Evolutionary conservation across 2,888 invertebrate species (phyloP).

Genomic region (Helicoverpa assulta): DNA sequence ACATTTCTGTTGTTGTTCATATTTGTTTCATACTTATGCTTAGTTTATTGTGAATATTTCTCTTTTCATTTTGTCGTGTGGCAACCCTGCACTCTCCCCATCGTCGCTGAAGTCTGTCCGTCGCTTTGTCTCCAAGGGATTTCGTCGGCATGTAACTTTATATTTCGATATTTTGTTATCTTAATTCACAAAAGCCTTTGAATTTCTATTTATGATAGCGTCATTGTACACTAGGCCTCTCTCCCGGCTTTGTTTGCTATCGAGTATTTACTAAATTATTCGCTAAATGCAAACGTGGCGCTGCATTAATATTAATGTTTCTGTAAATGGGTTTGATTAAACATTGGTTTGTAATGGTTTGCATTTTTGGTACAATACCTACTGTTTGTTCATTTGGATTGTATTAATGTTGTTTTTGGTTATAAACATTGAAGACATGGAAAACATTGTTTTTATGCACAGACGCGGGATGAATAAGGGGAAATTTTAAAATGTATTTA

Average conservation of each 20-base stretch:
- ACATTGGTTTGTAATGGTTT: conserved; percentile 42
- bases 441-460: no score
- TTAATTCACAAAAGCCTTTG: conserved; percentile 62
- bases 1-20: background rate
- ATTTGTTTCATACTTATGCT: background rate
- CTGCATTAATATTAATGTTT: conserved; percentile 52
- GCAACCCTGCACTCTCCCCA: conserved; percentile 41
- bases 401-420: conserved; percentile 10
- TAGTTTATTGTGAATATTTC: background rate
- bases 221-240: conserved; percentile 44
- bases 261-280: conserved; percentile 42
- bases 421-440: background rate
- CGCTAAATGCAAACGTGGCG: conserved; percentile 40
- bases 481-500: no score
- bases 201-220: conserved; percentile 57
- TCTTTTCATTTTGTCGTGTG: background rate
- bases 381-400: conserved; percentile 27
- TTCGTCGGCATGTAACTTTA: conserved; percentile 63
- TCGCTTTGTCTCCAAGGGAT: conserved; percentile 64
- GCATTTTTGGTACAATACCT: conserved; percentile 37
- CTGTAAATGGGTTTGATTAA: conserved; percentile 56
- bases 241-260: conserved; percentile 30
- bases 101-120: conserved; percentile 48
- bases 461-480: no score
- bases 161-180: conserved; percentile 64